These are phyloP conservation scores for Eupsittula cactorum DNA, from an alignment of 2,113 vertebrate species.

Conservation along the genomic window DNA sequence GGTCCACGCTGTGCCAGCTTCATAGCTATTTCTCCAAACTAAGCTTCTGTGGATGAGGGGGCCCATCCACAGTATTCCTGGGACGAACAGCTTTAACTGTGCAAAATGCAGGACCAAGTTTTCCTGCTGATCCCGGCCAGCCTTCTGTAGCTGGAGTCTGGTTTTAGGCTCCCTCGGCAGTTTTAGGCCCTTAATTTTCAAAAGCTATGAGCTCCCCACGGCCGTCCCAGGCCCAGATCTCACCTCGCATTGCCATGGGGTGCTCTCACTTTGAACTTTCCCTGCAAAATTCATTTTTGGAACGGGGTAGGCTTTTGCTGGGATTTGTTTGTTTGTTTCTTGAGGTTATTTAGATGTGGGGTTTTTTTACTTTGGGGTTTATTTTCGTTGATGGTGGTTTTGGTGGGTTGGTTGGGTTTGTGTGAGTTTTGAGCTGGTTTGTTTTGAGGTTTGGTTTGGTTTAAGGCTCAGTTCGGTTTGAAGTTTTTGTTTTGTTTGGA, in stretches of 20 bases:
- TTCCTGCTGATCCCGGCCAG: not conserved
- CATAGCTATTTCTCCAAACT: not conserved
- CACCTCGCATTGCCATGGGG: not conserved
- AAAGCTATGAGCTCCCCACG: rapidly evolving
- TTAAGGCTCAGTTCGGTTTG: not conserved
- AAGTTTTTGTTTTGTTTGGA: not conserved
- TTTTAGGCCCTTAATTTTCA: not conserved
- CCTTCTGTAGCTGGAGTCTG: not conserved
- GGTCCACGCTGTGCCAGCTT: not conserved
- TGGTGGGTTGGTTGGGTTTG: not conserved
- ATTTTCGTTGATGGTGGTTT: not conserved
- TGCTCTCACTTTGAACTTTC: not conserved
- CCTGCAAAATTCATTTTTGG: not conserved
- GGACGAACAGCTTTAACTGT: not conserved
- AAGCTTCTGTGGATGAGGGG: not conserved
- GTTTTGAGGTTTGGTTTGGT: not conserved
- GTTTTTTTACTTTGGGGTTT: not conserved
- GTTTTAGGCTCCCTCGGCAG: not conserved
- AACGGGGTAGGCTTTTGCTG: not conserved
- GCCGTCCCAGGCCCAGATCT: not conserved
- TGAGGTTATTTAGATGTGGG: not conserved
- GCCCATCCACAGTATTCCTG: not conserved
- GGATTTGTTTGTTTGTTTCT: not conserved
- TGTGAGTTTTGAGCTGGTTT: not conserved
- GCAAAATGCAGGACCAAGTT: not conserved